A percentile compares a stretch with the other conserved stretches of the same genome.
phyloP scores from a whole-genome alignment of 2,888 invertebrate genomes.

The Drosophila pullipes region DNA sequence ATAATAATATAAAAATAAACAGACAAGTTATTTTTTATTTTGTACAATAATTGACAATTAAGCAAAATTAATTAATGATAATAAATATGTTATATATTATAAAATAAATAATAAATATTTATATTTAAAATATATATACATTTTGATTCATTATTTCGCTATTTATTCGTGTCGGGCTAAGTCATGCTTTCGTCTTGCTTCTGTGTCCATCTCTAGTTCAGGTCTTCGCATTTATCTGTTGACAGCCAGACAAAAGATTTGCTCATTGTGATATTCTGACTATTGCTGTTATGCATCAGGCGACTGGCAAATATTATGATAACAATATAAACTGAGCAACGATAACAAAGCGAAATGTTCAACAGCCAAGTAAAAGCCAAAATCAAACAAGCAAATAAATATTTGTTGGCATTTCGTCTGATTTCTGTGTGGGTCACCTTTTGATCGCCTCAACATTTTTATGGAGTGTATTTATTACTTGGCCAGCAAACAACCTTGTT shows the following conservation, averaged over 20 bases:
- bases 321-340: slow-evolving; percentile 31
- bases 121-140: background rate
- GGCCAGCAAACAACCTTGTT: slow-evolving; percentile 18
- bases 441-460: slow-evolving; percentile 13
- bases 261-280: slow-evolving; percentile 13
- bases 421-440: slow-evolving; percentile 14
- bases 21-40: background rate
- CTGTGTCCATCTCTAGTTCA: background rate
- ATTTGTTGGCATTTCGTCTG: slow-evolving; percentile 19
- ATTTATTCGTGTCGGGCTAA: background rate
- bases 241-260: slow-evolving; percentile 18
- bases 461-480: slow-evolving; percentile 29
- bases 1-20: background rate
- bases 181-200: background rate
- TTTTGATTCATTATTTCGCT: background rate
- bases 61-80: background rate
- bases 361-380: slow-evolving; percentile 20
- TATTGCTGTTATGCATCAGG: slow-evolving; percentile 8
- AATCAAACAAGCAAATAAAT: slow-evolving; percentile 10
- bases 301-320: slow-evolving; percentile 32
- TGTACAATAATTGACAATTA: background rate
- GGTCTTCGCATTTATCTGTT: slow-evolving; percentile 20
- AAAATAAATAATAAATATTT: background rate
- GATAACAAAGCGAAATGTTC: slow-evolving; percentile 36
- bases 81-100: background rate